phyloP scores from a whole-genome alignment of 1,140 invertebrate genomes.

The Drosophila burlai region DNA sequence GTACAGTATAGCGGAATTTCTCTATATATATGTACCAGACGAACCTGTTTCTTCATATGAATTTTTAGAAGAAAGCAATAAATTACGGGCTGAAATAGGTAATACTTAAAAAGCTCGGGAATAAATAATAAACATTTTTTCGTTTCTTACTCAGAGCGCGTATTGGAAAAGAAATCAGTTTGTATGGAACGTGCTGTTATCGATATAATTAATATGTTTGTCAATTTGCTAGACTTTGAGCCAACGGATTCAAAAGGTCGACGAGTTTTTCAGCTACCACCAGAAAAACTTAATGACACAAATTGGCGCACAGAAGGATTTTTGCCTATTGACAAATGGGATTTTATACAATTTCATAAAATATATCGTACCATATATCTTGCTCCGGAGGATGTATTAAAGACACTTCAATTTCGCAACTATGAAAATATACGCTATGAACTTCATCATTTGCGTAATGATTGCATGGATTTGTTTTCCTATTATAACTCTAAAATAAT shows the following conservation, averaged over 20 bases:
- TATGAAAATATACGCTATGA: conserved; percentile 86
- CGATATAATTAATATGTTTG: conserved; percentile 90
- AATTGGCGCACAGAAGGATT: conserved; percentile 66
- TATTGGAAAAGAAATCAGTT: conserved; percentile 87
- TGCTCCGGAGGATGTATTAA: conserved; percentile 58
- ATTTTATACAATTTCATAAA: conserved; percentile 79
- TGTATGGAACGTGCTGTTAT: conserved; percentile 89
- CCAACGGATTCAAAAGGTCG: conserved; percentile 78
- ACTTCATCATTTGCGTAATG: conserved; percentile 87
- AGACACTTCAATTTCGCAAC: conserved; percentile 58
- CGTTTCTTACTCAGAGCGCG: conserved; percentile 71
- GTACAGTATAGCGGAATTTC: conserved; percentile 85
- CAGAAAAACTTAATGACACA: conserved; percentile 62
- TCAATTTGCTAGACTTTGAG: conserved; percentile 87
- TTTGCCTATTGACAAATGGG: conserved; percentile 77
- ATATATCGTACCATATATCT: conserved; percentile 72
- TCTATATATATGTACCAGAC: conserved; percentile 89
- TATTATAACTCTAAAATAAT: conserved; percentile 90
- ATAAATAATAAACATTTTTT: neutral
- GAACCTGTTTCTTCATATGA: conserved; percentile 88
- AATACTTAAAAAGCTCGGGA: neutral
- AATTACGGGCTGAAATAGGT: conserved; percentile 86
- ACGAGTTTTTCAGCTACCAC: conserved; percentile 66
- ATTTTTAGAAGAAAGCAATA: conserved; percentile 89
- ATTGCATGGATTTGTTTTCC: conserved; percentile 91